These are phyloP conservation scores for Salvelinus namaycush DNA, from an alignment of 2,113 vertebrate genomes.

Conservation along the genomic window DNA sequence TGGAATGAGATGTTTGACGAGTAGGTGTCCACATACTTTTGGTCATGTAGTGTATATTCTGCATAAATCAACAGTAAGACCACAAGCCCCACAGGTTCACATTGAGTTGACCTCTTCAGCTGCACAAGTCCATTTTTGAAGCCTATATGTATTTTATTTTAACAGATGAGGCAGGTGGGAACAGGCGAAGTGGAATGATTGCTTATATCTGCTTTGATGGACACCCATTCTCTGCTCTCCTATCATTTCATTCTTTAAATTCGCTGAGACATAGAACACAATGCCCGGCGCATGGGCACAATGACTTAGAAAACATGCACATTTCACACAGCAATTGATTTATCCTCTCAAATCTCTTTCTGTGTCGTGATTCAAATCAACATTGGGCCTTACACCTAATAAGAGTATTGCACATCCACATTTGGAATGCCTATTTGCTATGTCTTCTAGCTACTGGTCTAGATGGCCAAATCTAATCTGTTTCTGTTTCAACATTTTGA, in stretches of 20 bases:
- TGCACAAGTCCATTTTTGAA: neutral
- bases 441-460: neutral
- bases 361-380: constrained; percentile 8
- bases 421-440: neutral
- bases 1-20: no score
- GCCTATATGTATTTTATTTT: constrained; percentile 31
- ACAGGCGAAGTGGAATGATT: constrained; percentile 48
- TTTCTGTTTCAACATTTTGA: neutral
- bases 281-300: constrained; percentile 32
- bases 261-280: constrained; percentile 22
- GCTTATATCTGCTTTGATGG: constrained; percentile 51
- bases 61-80: neutral
- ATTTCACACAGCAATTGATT: constrained; percentile 36
- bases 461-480: neutral
- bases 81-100: neutral
- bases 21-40: no score
- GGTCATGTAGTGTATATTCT: no score
- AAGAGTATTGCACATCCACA: neutral
- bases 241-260: constrained; percentile 25
- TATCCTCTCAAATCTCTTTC: neutral
- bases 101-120: neutral
- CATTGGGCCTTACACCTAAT: neutral
- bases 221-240: constrained; percentile 26
- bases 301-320: constrained; percentile 42
- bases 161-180: constrained; percentile 40